Base-by-base conservation (phyloP, 2,797 vertebrate genomes). In the Pseudotriccus pelzelni region DNA sequence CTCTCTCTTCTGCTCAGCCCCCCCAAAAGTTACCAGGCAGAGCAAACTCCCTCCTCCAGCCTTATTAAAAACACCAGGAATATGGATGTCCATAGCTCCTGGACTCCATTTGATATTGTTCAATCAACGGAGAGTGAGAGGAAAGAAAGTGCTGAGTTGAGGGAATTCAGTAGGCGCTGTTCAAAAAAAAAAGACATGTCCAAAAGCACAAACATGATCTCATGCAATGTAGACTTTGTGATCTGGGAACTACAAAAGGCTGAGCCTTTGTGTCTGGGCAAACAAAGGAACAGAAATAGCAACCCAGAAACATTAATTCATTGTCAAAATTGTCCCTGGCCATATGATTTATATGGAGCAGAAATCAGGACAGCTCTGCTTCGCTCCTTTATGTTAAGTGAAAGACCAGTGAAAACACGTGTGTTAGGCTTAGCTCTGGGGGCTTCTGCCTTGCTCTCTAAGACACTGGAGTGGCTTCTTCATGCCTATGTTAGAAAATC, bases 251-350 rank as follows among this genome's bases (percentile, higher is more conserved):
- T 86, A 64, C 84, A 91, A 90, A 91, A 76, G 94, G 53, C 82
- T 72, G 53, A 73, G 58, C 92, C 84, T 95, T 79, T 92, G 86
- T 85, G 84, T 74, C 92, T 84, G 62, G 89, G 74, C 93, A 93
- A 96, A 96, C 92, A 96, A 92, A 97, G 28, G 53, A 66, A 75
- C 84, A 94, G 85, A 95, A 95, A 94, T 92, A 94, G 89, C 79
- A 92, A 77, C 32, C 36, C 82, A 89, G 83, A 94, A 95, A 77
- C 91, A 81, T 75, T 47, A 87, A 73, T 92, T 91, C 52, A 19
- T 77, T 88, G 95, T 89, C 70, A 67, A 47, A 84, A 67, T 84
- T 80, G 69, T 88, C 27, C 21, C 63, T 0, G 16, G 14, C 77
- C 41, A 34, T 39, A 67, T 64, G 85, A 95, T 91, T 94, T 84